These are phyloP conservation scores for Polypterus senegalus DNA, from an alignment of 2,113 vertebrate species.

Conservation along the genomic window DNA sequence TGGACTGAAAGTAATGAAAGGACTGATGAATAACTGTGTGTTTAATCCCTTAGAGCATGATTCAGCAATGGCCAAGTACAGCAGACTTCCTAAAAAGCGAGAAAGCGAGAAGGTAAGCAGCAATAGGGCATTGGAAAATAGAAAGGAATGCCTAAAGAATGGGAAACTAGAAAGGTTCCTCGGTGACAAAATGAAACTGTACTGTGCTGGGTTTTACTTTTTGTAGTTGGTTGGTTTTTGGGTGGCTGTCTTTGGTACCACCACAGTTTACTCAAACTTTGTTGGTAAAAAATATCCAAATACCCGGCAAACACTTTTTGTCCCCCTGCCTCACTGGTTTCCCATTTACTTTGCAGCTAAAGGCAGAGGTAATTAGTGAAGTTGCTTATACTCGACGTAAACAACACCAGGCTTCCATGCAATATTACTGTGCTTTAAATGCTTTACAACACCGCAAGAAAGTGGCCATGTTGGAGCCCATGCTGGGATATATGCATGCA, in stretches of 20 bases:
- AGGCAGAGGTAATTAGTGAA: conserved; percentile 72
- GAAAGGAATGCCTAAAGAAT: too few relatives aligned
- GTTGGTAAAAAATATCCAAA: too few relatives aligned
- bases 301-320: too few relatives aligned
- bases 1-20: too few relatives aligned
- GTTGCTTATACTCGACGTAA: conserved; percentile 81
- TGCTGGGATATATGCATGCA: conserved; percentile 79
- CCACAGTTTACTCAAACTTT: too few relatives aligned
- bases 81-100: conserved; percentile 84
- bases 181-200: too few relatives aligned
- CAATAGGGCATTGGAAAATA: too few relatives aligned
- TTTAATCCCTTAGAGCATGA: conserved; percentile 73
- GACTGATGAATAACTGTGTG: conserved; percentile 1
- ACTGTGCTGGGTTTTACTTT: too few relatives aligned
- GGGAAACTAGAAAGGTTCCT: too few relatives aligned
- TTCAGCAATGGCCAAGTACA: conserved; percentile 92
- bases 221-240: too few relatives aligned
- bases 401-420: conserved; percentile 84
- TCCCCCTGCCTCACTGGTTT: neutral
- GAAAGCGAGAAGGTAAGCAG: conserved; percentile 83
- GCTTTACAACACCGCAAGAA: conserved; percentile 88
- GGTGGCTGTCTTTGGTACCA: too few relatives aligned
- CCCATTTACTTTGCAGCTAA: conserved; percentile 49
- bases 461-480: conserved; percentile 83
- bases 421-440: conserved; percentile 92